A percentile compares a stretch with the other conserved stretches of the same genome.
Conservation (phyloP, 2,888 invertebrate genomes). For the Eristalis pertinax region DNA sequence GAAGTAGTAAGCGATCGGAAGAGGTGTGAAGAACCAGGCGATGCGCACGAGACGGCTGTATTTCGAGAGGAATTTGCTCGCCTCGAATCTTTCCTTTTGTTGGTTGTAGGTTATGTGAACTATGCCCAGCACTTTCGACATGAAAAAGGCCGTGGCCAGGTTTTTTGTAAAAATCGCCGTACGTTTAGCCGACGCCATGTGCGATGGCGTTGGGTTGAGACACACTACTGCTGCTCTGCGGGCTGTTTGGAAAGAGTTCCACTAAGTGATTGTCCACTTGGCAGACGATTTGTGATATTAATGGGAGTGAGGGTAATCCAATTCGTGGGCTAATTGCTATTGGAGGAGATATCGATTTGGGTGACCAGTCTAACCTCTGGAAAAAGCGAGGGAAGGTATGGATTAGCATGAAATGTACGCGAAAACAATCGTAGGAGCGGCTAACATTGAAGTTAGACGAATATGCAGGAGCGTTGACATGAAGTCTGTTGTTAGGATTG, state of each 20-base stretch:
- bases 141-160: not conserved
- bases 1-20: not conserved
- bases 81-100: not conserved
- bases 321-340: no score
- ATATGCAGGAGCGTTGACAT: no score
- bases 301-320: no score
- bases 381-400: no score
- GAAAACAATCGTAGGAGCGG: no score
- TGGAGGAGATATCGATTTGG: no score
- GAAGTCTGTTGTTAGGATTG: no score
- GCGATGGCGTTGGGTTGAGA: not conserved
- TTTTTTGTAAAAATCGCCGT: not conserved
- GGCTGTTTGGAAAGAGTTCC: not conserved
- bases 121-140: not conserved
- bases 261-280: not conserved
- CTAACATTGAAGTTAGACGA: no score
- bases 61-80: not conserved
- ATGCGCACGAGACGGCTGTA: not conserved
- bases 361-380: no score
- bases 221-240: not conserved
- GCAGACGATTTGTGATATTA: no score
- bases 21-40: not conserved
- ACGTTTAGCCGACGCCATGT: not conserved
- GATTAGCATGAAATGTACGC: no score
- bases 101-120: not conserved